These are phyloP conservation scores for Bucco capensis DNA, from an alignment of 2,113 vertebrate genomes.

Conservation along the genomic window DNA sequence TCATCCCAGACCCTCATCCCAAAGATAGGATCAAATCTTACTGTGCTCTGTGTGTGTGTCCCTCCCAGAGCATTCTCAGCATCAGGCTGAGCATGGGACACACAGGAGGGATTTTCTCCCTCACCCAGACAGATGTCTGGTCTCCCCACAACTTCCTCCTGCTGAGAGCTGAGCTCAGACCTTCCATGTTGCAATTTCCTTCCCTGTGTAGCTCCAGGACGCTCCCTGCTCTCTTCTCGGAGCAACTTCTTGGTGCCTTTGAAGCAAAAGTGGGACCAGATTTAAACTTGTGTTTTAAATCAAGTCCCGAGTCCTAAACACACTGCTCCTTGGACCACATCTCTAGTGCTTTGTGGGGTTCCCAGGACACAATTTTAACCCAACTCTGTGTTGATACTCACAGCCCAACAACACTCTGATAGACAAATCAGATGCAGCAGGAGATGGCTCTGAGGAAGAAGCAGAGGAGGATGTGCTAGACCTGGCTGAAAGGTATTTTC, in stretches of 20 bases:
- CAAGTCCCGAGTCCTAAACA: neutral
- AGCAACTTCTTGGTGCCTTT: neutral
- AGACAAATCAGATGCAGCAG: rapidly evolving
- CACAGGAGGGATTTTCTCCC: neutral
- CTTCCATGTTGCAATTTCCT: rapidly evolving
- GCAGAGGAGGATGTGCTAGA: neutral
- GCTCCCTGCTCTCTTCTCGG: neutral
- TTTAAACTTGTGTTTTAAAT: neutral
- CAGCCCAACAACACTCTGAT: neutral
- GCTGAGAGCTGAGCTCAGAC: neutral
- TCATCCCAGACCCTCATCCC: neutral
- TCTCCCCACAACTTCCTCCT: rapidly evolving
- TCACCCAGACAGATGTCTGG: rapidly evolving
- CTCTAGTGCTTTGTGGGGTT: neutral
- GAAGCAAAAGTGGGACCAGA: neutral
- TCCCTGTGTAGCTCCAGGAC: rapidly evolving
- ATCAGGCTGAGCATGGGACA: rapidly evolving
- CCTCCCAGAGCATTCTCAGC: rapidly evolving
- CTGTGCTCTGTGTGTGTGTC: neutral
- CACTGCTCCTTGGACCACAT: rapidly evolving
- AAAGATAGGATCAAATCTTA: neutral
- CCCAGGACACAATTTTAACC: neutral
- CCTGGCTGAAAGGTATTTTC: conserved; percentile 53
- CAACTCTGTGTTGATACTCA: neutral
- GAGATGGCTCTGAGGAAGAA: neutral